Evolutionary conservation across 2,797 vertebrate genomes (phyloP).

Genomic region (Rhynchonycteris naso): DNA sequence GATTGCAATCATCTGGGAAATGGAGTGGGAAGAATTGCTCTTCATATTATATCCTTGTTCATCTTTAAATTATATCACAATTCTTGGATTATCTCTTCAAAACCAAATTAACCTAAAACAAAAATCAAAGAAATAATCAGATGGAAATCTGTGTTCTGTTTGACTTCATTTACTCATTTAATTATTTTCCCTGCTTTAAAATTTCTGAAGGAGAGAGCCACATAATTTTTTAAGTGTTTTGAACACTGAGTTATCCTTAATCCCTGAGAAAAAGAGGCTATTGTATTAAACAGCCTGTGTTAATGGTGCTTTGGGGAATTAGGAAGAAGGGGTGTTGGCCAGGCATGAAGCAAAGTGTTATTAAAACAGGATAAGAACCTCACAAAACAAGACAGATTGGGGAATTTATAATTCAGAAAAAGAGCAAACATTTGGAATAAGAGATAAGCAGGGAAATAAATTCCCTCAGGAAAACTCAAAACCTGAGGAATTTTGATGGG

Average conservation of each 20-base stretch:
- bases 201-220: background rate
- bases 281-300: background rate
- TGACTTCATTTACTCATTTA: background rate
- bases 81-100: background rate
- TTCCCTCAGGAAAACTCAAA: background rate
- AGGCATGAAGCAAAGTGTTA: background rate
- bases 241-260: background rate
- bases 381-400: background rate
- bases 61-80: background rate
- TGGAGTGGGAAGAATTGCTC: background rate
- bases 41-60: background rate
- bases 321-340: background rate
- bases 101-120: background rate
- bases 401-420: background rate
- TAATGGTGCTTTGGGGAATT: background rate
- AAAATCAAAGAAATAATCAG: background rate
- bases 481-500: background rate
- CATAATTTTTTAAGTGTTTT: background rate
- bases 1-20: background rate
- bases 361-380: background rate
- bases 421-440: background rate
- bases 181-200: background rate
- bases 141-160: background rate
- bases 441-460: background rate
- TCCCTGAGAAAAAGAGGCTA: background rate